These are phyloP conservation scores for Parauchenoglanis ngamensis DNA, from an alignment of 2,797 vertebrate genomes.

Conservation along the genomic window DNA sequence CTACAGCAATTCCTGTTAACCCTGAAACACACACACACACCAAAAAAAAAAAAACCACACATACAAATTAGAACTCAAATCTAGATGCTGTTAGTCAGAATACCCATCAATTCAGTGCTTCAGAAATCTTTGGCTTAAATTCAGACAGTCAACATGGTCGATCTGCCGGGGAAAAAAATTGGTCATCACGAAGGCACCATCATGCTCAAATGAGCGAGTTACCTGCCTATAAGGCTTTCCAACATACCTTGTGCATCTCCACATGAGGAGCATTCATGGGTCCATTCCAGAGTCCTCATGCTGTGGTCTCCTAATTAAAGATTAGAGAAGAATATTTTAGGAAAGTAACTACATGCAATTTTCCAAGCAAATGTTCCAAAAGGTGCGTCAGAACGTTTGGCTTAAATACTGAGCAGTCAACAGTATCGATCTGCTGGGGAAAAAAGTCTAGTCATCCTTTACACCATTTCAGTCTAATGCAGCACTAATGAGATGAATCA, in stretches of 20 bases:
- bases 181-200: slow-evolving; percentile 43
- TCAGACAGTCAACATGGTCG: slow-evolving; percentile 49
- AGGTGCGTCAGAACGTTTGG: slow-evolving; percentile 50
- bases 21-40: neutral
- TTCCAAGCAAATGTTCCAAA: neutral
- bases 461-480: neutral
- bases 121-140: slow-evolving; percentile 55
- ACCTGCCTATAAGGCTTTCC: too few relatives aligned
- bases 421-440: slow-evolving; percentile 61
- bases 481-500: neutral
- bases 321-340: neutral
- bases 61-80: neutral
- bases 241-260: neutral
- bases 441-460: slow-evolving; percentile 57
- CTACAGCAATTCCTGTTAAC: neutral
- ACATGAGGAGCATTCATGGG: neutral
- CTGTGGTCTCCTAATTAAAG: neutral
- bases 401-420: slow-evolving; percentile 50
- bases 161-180: slow-evolving; percentile 59
- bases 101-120: neutral
- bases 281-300: neutral
- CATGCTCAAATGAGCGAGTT: neutral
- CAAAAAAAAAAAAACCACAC: neutral
- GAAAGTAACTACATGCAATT: neutral
- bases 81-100: too few relatives aligned